A percentile compares a stretch with the other conserved stretches of the same genome.
These are phyloP conservation scores for Yponomeuta malinellus DNA, from an alignment of 2,888 invertebrate genomes.

Conservation along the genomic window DNA sequence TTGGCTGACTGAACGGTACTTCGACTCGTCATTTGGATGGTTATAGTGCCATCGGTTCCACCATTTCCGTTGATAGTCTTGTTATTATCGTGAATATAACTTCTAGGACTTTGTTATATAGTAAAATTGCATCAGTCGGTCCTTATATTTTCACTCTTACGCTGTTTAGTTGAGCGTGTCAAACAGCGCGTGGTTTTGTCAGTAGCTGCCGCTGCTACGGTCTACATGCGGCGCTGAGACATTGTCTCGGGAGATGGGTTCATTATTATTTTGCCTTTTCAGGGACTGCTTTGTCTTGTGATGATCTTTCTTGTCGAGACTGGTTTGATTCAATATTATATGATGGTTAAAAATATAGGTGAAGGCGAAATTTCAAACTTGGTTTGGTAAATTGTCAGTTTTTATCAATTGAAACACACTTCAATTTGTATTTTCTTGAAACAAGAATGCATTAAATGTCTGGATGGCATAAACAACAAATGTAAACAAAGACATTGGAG, in stretches of 20 bases:
- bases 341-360: no score
- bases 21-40: no score
- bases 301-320: background rate
- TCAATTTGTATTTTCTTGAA: no score
- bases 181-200: slow-evolving; percentile 52
- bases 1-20: no score
- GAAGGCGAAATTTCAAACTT: no score
- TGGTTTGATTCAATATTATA: background rate
- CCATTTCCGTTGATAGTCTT: no score
- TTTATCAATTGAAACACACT: no score
- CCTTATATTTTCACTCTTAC: slow-evolving; percentile 41
- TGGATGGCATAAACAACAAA: no score
- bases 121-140: background rate
- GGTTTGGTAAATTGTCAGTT: no score
- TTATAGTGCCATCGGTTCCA: no score
- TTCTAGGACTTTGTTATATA: background rate
- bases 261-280: background rate
- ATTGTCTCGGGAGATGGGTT: slow-evolving; percentile 17
- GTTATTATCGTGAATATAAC: background rate
- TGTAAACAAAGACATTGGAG: no score
- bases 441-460: no score
- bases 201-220: slow-evolving; percentile 63
- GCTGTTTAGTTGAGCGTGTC: slow-evolving; percentile 65
- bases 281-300: background rate
- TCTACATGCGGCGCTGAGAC: slow-evolving; percentile 59